Conservation (phyloP, 2,888 invertebrate genomes). For the Mongoloraphidia duomilia region DNA sequence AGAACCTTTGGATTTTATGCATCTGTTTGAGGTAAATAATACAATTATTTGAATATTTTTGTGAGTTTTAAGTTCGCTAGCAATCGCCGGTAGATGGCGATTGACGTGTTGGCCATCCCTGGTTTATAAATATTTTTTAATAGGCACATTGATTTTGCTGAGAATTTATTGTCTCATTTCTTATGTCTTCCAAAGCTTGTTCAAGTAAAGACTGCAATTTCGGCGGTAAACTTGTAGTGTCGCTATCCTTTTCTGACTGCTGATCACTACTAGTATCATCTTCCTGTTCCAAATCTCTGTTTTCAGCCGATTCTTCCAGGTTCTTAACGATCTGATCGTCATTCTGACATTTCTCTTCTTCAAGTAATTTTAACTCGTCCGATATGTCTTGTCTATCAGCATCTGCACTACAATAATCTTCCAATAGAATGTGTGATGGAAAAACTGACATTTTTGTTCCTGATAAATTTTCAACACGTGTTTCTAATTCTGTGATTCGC, state of each 20-base stretch:
- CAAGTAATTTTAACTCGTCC: slow-evolving; percentile 26
- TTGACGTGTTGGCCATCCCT: too few relatives aligned
- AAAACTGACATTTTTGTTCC: slow-evolving; percentile 39
- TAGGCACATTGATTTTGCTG: too few relatives aligned
- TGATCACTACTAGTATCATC: slow-evolving; percentile 30
- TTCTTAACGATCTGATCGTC: slow-evolving; percentile 7
- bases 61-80: too few relatives aligned
- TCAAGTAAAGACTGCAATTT: slow-evolving; percentile 45
- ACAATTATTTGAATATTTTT: too few relatives aligned
- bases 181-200: slow-evolving; percentile 33
- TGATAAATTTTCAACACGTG: slow-evolving; percentile 49
- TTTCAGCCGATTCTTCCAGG: slow-evolving; percentile 16
- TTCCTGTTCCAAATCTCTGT: slow-evolving; percentile 26
- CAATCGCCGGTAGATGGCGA: too few relatives aligned
- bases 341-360: slow-evolving; percentile 5
- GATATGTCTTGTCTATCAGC: slow-evolving; percentile 32
- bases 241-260: not conserved
- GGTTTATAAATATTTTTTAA: too few relatives aligned
- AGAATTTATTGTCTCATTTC: slow-evolving; percentile 3
- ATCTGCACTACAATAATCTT: slow-evolving; percentile 39
- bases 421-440: slow-evolving; percentile 51
- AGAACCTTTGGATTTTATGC: too few relatives aligned
- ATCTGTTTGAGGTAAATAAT: too few relatives aligned
- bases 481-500: slow-evolving; percentile 69
- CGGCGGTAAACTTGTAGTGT: slow-evolving; percentile 31